A percentile compares a stretch with the other conserved stretches of the same genome.
These are phyloP conservation scores for Chaetodon trifascialis DNA, from an alignment of 2,113 vertebrate species.

Conservation along the genomic window DNA sequence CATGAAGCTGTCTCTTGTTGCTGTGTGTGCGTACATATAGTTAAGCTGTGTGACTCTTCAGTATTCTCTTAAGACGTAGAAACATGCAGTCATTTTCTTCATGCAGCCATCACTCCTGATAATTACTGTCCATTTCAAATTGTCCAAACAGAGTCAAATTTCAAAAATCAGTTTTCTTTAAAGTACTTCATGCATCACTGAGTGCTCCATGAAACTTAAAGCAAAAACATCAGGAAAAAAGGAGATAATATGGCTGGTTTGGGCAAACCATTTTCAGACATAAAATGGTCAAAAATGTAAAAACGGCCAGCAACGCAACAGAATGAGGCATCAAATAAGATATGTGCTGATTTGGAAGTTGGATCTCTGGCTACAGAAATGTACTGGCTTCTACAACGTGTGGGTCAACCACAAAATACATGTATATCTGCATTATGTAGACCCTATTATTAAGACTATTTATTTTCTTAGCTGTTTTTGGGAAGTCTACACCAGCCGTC, in stretches of 20 bases:
- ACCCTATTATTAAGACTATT: neutral
- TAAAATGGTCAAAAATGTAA: slow-evolving; percentile 76
- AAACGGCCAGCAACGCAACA: slow-evolving; percentile 68
- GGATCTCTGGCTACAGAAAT: slow-evolving; percentile 67
- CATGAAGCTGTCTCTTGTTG: slow-evolving; percentile 4
- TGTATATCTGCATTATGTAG: neutral
- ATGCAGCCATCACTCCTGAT: slow-evolving; percentile 58
- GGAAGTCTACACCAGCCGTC: slow-evolving; percentile 4
- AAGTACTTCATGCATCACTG: slow-evolving; percentile 66
- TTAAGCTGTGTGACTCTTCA: slow-evolving; percentile 6
- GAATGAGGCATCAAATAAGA: slow-evolving; percentile 73
- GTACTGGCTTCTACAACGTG: slow-evolving; percentile 9
- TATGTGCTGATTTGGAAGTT: slow-evolving; percentile 82
- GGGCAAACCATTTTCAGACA: slow-evolving; percentile 74
- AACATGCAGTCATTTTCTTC: slow-evolving; percentile 68
- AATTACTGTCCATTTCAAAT: slow-evolving; percentile 18
- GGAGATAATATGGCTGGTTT: slow-evolving; percentile 65
- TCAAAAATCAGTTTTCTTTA: slow-evolving; percentile 14
- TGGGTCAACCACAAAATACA: slow-evolving; percentile 4
- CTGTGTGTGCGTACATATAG: neutral
- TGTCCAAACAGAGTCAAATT: slow-evolving; percentile 23
- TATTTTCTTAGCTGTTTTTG: neutral
- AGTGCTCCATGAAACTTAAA: slow-evolving; percentile 70
- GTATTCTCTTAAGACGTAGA: slow-evolving; percentile 25
- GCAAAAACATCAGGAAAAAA: slow-evolving; percentile 66